phyloP scores from a whole-genome alignment of 2,888 invertebrate species.

The Aphrophora alni region DNA sequence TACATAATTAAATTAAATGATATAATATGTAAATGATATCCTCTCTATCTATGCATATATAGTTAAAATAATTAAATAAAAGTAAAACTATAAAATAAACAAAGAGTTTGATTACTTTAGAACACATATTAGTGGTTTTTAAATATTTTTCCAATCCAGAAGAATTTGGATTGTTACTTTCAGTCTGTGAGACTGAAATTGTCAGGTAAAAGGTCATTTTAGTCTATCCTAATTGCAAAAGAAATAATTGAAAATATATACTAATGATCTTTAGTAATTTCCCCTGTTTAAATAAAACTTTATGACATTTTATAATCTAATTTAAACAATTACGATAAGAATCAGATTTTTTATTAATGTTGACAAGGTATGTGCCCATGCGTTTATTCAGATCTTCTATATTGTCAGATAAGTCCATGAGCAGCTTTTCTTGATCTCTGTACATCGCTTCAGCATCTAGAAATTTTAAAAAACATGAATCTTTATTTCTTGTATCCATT shows the following conservation, averaged over 20 bases:
- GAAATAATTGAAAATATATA: not conserved
- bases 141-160: not conserved
- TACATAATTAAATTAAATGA: not conserved
- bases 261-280: not conserved
- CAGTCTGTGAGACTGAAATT: not conserved
- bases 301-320: conserved; percentile 4
- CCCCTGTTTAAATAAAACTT: not conserved
- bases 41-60: not conserved
- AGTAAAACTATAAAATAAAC: not conserved
- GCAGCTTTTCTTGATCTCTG: conserved; percentile 67
- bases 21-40: not conserved
- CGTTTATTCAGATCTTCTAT: conserved; percentile 67
- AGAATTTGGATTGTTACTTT: not conserved
- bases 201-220: not conserved
- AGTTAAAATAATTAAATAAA: conserved; percentile 6
- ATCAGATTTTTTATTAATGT: conserved; percentile 67
- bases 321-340: conserved; percentile 65
- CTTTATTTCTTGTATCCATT: not conserved
- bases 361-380: conserved; percentile 67
- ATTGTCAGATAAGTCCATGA: conserved; percentile 65
- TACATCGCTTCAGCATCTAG: conserved; percentile 71
- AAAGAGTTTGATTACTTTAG: not conserved
- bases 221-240: not conserved
- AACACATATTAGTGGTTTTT: conserved; percentile 4
- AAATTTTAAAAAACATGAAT: conserved; percentile 45